phyloP scores from a whole-genome alignment of 2,888 invertebrate genomes.

The Drosophila algonquin region DNA sequence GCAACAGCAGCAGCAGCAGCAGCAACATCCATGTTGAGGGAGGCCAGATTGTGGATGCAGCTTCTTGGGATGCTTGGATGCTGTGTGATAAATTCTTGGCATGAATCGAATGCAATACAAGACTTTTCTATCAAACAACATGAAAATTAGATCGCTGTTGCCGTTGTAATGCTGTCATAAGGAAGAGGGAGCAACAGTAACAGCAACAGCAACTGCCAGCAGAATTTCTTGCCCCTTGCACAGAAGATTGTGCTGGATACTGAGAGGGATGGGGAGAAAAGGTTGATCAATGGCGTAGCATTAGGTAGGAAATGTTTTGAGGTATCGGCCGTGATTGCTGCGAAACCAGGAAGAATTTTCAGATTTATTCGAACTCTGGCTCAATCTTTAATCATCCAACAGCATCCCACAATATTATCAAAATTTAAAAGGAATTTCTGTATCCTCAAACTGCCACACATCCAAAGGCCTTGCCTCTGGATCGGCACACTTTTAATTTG shows the following conservation, averaged over 20 bases:
- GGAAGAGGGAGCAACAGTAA: slow-evolving; percentile 15
- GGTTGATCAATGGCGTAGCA: slow-evolving; percentile 26
- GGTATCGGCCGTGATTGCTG: neutral
- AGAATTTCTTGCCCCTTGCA: slow-evolving; percentile 16
- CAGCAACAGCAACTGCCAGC: slow-evolving; percentile 1
- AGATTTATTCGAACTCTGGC: neutral
- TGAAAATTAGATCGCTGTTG: slow-evolving; percentile 72
- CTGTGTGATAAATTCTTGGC: slow-evolving; percentile 71
- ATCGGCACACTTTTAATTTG: slow-evolving; percentile 44
- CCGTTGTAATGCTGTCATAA: slow-evolving; percentile 32
- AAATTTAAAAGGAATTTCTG: slow-evolving; percentile 1
- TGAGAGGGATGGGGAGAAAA: neutral
- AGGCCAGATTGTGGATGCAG: slow-evolving; percentile 54
- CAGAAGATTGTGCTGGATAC: neutral
- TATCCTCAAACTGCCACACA: slow-evolving; percentile 8
- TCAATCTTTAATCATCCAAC: no score
- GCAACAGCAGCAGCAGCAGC: slow-evolving; percentile 1
- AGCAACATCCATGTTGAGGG: slow-evolving; percentile 40
- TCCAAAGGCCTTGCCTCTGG: neutral
- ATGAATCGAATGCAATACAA: slow-evolving; percentile 56
- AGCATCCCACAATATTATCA: neutral
- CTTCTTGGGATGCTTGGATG: slow-evolving; percentile 25
- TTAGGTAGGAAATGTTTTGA: slow-evolving; percentile 19
- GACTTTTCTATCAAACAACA: slow-evolving; percentile 75
- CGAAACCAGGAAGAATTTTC: neutral